Percentiles rank a stretch among this genome's conserved stretches.
Evolutionary conservation across 2,113 vertebrate species (phyloP).

Genomic region (Malurus cyaneus): DNA sequence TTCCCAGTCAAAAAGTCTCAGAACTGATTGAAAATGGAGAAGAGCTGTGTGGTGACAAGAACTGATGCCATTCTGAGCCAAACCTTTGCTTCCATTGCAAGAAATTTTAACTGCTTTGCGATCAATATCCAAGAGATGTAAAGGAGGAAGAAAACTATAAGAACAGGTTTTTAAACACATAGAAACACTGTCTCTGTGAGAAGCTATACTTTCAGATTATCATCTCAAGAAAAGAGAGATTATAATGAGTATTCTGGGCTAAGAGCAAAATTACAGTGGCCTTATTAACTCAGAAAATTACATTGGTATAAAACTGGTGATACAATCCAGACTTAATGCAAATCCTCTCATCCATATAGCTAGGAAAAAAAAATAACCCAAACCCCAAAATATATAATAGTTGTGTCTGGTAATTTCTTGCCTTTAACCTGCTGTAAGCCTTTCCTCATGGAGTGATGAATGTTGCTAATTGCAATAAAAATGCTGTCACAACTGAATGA

Average conservation of each 20-base stretch:
- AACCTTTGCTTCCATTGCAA: neutral
- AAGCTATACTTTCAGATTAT: neutral
- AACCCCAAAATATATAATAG: neutral
- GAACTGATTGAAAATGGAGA: neutral
- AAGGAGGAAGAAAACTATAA: neutral
- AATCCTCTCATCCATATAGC: neutral
- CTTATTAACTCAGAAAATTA: constrained; percentile 16
- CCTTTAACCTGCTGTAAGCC: neutral
- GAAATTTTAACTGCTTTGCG: neutral
- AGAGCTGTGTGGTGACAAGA: neutral
- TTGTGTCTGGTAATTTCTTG: neutral
- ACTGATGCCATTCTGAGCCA: neutral
- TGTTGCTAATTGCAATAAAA: constrained; percentile 14
- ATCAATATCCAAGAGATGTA: neutral
- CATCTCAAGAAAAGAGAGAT: neutral
- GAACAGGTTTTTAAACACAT: neutral
- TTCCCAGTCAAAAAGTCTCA: neutral
- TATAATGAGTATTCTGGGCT: neutral
- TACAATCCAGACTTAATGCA: neutral
- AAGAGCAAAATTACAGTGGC: neutral
- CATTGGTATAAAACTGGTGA: neutral
- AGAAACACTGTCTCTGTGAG: neutral
- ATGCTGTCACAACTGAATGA: neutral
- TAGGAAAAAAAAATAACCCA: neutral
- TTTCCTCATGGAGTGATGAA: neutral